Evolutionary conservation across 2,797 vertebrate species (phyloP).

Genomic region (Linurgus olivaceus): DNA sequence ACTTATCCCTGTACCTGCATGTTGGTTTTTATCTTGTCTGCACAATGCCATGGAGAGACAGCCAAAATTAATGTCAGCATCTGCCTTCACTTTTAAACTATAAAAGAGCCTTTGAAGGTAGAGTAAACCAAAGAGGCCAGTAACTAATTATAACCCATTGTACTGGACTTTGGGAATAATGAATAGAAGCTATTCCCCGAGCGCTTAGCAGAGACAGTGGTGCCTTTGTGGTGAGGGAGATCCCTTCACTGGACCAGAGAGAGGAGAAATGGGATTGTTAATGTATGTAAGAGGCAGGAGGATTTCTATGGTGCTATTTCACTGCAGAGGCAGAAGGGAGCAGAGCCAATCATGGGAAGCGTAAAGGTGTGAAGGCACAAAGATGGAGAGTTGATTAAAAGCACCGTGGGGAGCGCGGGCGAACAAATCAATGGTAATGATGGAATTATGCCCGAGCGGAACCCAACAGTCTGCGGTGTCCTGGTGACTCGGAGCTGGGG

Average conservation of each 20-base stretch:
- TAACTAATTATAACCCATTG: slow-evolving; percentile 50
- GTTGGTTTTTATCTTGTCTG: background rate
- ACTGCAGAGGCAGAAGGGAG: slow-evolving; percentile 54
- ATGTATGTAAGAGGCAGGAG: slow-evolving; percentile 52
- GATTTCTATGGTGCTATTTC: slow-evolving; percentile 59
- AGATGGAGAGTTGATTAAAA: slow-evolving; percentile 67
- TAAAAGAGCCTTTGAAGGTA: slow-evolving; percentile 24
- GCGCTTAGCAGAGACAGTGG: slow-evolving; percentile 8
- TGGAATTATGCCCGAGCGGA: slow-evolving; percentile 50
- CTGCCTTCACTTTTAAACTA: slow-evolving; percentile 36
- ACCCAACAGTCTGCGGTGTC: background rate
- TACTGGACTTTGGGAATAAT: slow-evolving; percentile 38
- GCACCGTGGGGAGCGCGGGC: slow-evolving; percentile 10
- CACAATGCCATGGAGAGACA: background rate
- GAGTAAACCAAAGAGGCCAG: slow-evolving; percentile 40
- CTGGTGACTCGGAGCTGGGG: background rate
- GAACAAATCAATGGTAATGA: slow-evolving; percentile 59
- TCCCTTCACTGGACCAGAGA: slow-evolving; percentile 62
- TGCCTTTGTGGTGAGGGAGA: slow-evolving; percentile 35
- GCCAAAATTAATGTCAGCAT: slow-evolving; percentile 42
- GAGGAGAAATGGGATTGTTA: slow-evolving; percentile 60
- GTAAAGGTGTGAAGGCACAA: slow-evolving; percentile 65
- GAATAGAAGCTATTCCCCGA: slow-evolving; percentile 19
- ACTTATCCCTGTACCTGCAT: background rate
- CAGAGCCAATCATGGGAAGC: slow-evolving; percentile 61